phyloP scores from a whole-genome alignment of 2,797 vertebrate species.

The Astyanax mexicanus region DNA sequence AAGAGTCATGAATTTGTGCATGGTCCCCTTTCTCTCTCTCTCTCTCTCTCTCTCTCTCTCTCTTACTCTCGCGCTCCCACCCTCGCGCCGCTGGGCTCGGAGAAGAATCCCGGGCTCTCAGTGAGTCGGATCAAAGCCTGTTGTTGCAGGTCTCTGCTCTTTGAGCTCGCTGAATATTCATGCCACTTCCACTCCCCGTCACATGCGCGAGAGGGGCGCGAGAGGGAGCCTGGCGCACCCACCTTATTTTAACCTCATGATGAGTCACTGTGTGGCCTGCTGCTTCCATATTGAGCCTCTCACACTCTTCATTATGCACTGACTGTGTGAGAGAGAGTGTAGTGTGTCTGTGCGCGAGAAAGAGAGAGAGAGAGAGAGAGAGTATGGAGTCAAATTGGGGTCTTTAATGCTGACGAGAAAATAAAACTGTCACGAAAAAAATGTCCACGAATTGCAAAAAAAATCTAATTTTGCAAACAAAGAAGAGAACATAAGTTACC shows the following conservation, averaged over 20 bases:
- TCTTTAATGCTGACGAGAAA: too few relatives aligned
- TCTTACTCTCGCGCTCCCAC: too few relatives aligned
- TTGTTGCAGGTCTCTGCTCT: conserved; percentile 51
- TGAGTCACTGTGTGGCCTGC: conserved; percentile 49
- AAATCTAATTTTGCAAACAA: too few relatives aligned
- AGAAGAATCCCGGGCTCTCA: conserved; percentile 27
- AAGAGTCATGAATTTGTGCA: background rate
- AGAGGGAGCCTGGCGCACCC: conserved; percentile 18
- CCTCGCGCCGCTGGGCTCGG: background rate
- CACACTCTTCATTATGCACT: conserved; percentile 10
- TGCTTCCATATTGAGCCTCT: conserved; percentile 37
- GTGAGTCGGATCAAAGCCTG: conserved; percentile 57
- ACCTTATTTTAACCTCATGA: conserved; percentile 50
- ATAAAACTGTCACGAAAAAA: too few relatives aligned
- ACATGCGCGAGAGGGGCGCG: conserved; percentile 15
- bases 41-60: too few relatives aligned
- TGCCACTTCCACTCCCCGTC: conserved; percentile 46
- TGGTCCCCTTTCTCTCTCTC: background rate
- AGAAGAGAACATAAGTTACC: too few relatives aligned
- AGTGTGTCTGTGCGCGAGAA: background rate
- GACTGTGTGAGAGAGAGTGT: background rate
- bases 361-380: background rate
- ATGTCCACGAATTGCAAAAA: too few relatives aligned
- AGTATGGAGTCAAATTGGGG: too few relatives aligned
- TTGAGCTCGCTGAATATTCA: conserved; percentile 60